Evolutionary conservation across 2,888 invertebrate species (phyloP), one percentile per base, ranked within the genome.

Genomic region (Ichneumoninae sp.): DNA sequence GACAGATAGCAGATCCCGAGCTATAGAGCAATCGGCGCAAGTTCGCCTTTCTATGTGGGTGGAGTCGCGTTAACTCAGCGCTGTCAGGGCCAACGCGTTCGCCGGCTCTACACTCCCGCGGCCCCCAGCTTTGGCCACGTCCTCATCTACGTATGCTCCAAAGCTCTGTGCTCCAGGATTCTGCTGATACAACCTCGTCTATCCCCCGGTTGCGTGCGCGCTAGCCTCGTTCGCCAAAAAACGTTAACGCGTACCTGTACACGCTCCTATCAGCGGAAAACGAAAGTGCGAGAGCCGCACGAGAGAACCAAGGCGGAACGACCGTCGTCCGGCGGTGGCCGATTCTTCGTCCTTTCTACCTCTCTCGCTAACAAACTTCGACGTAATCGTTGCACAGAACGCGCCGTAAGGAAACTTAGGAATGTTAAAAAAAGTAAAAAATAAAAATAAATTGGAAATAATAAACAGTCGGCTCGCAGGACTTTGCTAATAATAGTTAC

Each of bases 41-140:
- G 87, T 88, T 89, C 86, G 88, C 89, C 88, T 89, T 89, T 89
- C 88, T 88, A 89, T 88, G 89, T 90, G 89, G 89, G 89, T 90
- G 89, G 89, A 89, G 89, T 88, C 88, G 83, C 83, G 86, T 85
- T 89, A 87, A 87, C 87, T 84, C 76, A 88, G 87, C 81, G 88
- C 88, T 87, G 88, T 89, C 89, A 89, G 88, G 89, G 89, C 87
- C 89, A 88, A 88, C 88, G 88, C 87, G 88, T 89, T 89, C 87
- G 83, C 87, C 63, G 83, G 83, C 78, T 83, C 82, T 79, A 4
- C 44, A 47, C 44, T 47, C 44, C 68, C 79, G 40, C 73, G 63
- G 52, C 76, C 60, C 30, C 36, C 80, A 82, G 66, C 44, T 40
- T 16, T 65, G 81, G 73, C 84, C 80, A 77, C 75, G 80, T 85